Evolutionary conservation across 2,888 invertebrate genomes (phyloP), one percentile per base, ranked within the genome.

Genomic region (Chymomyza procnemis): DNA sequence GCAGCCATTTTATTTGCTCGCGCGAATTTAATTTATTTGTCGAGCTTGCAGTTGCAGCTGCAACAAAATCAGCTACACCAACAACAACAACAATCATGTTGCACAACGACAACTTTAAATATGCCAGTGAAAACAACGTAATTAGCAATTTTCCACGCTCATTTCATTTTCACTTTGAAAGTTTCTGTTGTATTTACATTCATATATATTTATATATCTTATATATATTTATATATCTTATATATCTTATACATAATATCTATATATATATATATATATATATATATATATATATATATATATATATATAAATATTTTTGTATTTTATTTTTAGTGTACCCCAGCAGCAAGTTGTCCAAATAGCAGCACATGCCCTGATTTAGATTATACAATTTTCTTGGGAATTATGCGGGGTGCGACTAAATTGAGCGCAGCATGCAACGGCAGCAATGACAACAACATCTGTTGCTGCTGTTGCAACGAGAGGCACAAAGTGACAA

Each of bases 371-470:
- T 41, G 34, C 34, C 47, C 34, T 50, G 59, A 61, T 52, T 30
- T 60, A 76, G 76, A 70, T 80, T 75, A 64, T 61, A 58, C 67
- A 68, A 48, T 61, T 69, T 80, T 85, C 81, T 73, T 67, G 85
- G 85, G 85, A 85, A 81, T 76, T 82, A 78, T 78, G 78, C 76
- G 76, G 71, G 65, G 70, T 74, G 66, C 16, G 8, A 67, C 76
- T 74, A 81, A 85, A 85, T 85, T 80, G 76, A 78, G 82, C 70
- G 50, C 56, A 64, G 19, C 3, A 14, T 41, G 34, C 34, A 41
- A 41, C 34, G 5, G 5, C 3, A 34, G 12, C 34, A 4, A 34
- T 2, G 12, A 34, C 34, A 12, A 41, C 12, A 41, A 41, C 34
- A 14, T 12, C 34, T 12, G 6, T 6, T 4, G 6, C 30, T 30